Conservation (phyloP, 2,113 vertebrate species). For the Oreotrochilus melanogaster region DNA sequence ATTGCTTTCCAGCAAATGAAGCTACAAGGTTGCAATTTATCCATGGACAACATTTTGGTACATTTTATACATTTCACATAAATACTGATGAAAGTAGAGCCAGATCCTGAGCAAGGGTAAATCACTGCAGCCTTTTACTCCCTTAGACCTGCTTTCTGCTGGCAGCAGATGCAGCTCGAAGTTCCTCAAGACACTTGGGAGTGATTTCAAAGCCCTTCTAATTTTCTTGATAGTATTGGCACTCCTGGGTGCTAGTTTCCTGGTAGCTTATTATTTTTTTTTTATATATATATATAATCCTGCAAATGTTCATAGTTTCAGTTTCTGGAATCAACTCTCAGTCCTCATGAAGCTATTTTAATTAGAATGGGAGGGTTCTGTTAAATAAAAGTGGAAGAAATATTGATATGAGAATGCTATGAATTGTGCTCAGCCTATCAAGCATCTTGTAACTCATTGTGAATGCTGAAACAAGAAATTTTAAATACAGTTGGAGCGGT, state of each 20-base stretch:
- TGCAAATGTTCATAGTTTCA: neutral
- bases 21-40: neutral
- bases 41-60: neutral
- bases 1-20: neutral
- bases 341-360: constrained; percentile 56
- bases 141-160: neutral
- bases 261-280: neutral
- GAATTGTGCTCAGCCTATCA: neutral
- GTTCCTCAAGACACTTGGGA: constrained; percentile 46
- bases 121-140: neutral
- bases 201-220: constrained; percentile 10
- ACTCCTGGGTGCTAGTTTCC: constrained; percentile 43
- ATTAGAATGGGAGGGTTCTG: constrained; percentile 59
- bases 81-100: neutral
- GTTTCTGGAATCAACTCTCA: constrained; percentile 48
- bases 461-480: neutral
- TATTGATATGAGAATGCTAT: neutral
- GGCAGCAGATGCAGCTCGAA: neutral
- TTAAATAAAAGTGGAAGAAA: constrained; percentile 59
- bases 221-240: constrained; percentile 53
- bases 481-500: neutral
- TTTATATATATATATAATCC: neutral
- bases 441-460: neutral
- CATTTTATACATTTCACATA: neutral
- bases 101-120: neutral